Percentiles rank a stretch among this genome's conserved stretches.
These are phyloP conservation scores for Calyptomena viridis DNA, from an alignment of 2,113 vertebrate genomes.

Conservation along the genomic window DNA sequence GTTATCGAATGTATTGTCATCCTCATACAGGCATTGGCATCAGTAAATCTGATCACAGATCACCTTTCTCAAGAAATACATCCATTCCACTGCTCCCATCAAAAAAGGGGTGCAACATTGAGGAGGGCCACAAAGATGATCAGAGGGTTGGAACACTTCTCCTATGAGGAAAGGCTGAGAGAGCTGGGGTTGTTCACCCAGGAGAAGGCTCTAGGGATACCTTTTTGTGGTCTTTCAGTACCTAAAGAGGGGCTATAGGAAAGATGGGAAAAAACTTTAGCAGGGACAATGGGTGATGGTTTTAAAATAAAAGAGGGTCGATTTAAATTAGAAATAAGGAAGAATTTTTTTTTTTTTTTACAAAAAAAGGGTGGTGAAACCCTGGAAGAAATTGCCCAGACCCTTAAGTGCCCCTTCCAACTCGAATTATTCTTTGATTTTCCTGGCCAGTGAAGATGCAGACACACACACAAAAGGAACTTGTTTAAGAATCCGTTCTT, in stretches of 20 bases:
- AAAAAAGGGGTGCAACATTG: not conserved
- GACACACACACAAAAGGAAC: not conserved
- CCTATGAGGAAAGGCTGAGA: not conserved
- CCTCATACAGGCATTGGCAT: not conserved
- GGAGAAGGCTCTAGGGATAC: not conserved
- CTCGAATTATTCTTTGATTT: not conserved
- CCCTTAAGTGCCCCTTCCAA: not conserved
- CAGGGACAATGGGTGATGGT: not conserved
- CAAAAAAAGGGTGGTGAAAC: not conserved
- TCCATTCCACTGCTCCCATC: not conserved
- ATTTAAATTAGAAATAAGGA: not conserved
- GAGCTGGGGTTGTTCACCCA: not conserved
- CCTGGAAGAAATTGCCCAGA: not conserved
- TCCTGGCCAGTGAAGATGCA: not conserved
- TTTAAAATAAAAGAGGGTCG: not conserved
- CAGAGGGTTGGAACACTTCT: accelerated
- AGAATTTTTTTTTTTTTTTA: not conserved
- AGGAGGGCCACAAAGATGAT: not conserved
- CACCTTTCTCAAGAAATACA: not conserved
- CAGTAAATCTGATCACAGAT: not conserved
- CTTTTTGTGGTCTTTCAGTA: not conserved
- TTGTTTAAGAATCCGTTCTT: not conserved
- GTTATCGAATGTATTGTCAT: not conserved
- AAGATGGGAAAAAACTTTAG: not conserved
- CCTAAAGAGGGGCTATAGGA: not conserved